phyloP scores from a whole-genome alignment of 1,140 invertebrate genomes.

The Chymomyza costata region DNA sequence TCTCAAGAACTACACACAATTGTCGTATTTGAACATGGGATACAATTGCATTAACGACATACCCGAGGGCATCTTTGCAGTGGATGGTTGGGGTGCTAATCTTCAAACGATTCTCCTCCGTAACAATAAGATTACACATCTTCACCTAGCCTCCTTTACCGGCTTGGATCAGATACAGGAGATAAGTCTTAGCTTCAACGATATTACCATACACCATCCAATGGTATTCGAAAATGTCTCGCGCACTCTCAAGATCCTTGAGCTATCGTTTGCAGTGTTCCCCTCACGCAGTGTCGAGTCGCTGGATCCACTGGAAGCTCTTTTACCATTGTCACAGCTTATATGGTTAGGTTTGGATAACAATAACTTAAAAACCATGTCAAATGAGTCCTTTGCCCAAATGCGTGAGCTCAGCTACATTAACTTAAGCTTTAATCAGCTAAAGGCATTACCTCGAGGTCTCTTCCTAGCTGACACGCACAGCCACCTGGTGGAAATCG shows the following conservation, averaged over 20 bases:
- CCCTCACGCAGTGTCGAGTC: constrained; percentile 78
- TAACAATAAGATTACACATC: constrained; percentile 87
- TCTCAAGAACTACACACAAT: constrained; percentile 80
- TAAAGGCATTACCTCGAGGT: constrained; percentile 79
- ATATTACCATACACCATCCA: constrained; percentile 85
- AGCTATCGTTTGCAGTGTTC: constrained; percentile 89
- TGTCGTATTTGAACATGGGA: constrained; percentile 89
- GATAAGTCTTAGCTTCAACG: constrained; percentile 92
- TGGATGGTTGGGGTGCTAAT: constrained; percentile 84
- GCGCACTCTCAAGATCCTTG: constrained; percentile 85
- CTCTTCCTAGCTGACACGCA: constrained; percentile 83
- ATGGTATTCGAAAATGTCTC: constrained; percentile 85
- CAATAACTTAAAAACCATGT: constrained; percentile 86
- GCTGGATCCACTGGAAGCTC: constrained; percentile 82
- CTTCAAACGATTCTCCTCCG: constrained; percentile 89
- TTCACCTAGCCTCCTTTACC: constrained; percentile 84
- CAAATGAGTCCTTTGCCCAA: constrained; percentile 78
- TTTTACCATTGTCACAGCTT: constrained; percentile 83
- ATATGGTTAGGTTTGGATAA: constrained; percentile 92
- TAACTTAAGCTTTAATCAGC: constrained; percentile 89
- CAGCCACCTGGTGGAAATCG: constrained; percentile 84
- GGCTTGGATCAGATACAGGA: constrained; percentile 84
- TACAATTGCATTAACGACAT: constrained; percentile 90
- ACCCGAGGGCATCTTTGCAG: constrained; percentile 82
- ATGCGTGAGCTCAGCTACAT: constrained; percentile 86